These are phyloP conservation scores for Rhinophrynus dorsalis DNA, from an alignment of 2,797 vertebrate genomes.

Conservation along the genomic window DNA sequence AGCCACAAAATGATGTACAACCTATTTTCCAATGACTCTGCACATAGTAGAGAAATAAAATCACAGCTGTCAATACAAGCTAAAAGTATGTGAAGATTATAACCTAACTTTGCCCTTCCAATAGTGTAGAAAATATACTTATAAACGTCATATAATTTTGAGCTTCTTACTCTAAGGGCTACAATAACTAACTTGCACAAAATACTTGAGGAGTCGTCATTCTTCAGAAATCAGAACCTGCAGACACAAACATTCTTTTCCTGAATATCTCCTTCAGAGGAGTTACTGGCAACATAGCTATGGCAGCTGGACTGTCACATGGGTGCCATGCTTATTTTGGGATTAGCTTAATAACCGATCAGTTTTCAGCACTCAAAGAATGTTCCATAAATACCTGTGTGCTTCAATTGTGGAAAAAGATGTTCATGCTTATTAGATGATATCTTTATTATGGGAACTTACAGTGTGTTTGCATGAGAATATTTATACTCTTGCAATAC, in stretches of 20 bases:
- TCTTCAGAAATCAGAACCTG: neutral
- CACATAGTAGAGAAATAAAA: constrained; percentile 14
- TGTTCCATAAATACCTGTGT: constrained; percentile 33
- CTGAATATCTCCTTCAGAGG: neutral
- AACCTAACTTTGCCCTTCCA: neutral
- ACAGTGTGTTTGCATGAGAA: no score
- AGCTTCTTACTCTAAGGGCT: no score
- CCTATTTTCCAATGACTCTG: constrained; percentile 15
- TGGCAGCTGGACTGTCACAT: constrained; percentile 33
- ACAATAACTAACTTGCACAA: neutral
- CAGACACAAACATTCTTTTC: neutral
- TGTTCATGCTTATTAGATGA: neutral
- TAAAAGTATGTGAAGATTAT: constrained; percentile 1
- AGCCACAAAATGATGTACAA: constrained; percentile 26
- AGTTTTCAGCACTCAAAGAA: constrained; percentile 26
- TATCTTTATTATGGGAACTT: neutral
- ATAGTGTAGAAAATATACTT: neutral
- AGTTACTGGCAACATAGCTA: constrained; percentile 1
- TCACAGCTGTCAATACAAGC: constrained; percentile 21
- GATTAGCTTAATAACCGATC: constrained; percentile 7
- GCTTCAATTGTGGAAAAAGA: constrained; percentile 18
- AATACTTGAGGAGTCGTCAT: neutral
- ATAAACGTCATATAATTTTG: neutral
- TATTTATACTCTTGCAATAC: no score
- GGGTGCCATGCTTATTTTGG: constrained; percentile 22